These are phyloP conservation scores for Cromileptes altivelis DNA, from an alignment of 2,113 vertebrate genomes.

Conservation along the genomic window DNA sequence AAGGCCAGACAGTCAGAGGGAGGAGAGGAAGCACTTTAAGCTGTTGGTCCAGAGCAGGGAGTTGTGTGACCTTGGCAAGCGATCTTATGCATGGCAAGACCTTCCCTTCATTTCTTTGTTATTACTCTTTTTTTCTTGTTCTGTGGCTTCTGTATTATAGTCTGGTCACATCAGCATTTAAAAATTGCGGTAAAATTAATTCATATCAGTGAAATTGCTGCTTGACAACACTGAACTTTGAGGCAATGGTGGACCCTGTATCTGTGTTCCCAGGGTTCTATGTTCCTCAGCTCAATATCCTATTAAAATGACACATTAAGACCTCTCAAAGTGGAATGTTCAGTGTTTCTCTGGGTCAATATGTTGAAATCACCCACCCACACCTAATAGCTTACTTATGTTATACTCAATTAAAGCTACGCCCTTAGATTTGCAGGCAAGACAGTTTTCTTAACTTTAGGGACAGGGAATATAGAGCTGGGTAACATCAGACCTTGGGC, in stretches of 20 bases:
- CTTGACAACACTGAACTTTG: neutral
- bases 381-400: too few relatives aligned
- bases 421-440: too few relatives aligned
- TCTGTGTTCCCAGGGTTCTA: too few relatives aligned
- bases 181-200: neutral
- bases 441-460: too few relatives aligned
- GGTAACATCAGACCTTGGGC: too few relatives aligned
- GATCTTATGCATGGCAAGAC: slow-evolving; percentile 11
- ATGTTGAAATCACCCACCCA: too few relatives aligned
- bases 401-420: too few relatives aligned
- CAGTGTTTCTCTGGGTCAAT: too few relatives aligned
- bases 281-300: too few relatives aligned
- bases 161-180: neutral
- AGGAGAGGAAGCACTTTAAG: slow-evolving; percentile 39
- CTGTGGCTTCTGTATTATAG: neutral
- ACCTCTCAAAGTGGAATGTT: too few relatives aligned
- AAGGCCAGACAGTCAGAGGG: slow-evolving; percentile 51
- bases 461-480: too few relatives aligned
- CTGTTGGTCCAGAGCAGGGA: slow-evolving; percentile 23
- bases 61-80: slow-evolving; percentile 25
- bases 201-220: neutral
- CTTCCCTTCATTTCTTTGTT: slow-evolving; percentile 22
- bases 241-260: neutral
- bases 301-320: too few relatives aligned
- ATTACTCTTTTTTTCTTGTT: neutral